Evolutionary conservation across 2,113 vertebrate genomes (phyloP).

Genomic region (Phaethornis superciliosus): DNA sequence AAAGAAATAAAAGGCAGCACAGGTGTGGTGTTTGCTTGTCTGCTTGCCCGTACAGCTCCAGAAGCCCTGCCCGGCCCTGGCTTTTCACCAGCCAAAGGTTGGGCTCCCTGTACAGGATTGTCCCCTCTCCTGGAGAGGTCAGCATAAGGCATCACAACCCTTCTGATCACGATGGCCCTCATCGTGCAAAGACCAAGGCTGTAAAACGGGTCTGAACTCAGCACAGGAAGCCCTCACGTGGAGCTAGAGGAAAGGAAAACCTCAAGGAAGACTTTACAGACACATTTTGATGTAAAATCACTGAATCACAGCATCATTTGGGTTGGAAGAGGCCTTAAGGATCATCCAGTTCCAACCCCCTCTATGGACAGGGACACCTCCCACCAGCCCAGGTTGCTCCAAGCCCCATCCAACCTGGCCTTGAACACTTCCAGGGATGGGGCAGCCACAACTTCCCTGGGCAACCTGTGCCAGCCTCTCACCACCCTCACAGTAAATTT

Average conservation of each 20-base stretch:
- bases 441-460: no score
- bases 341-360: no score
- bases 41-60: background rate
- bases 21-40: background rate
- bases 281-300: background rate
- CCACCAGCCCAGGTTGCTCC: no score
- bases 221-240: rapidly evolving
- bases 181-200: rapidly evolving
- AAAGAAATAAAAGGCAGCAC: no score
- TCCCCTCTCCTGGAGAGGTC: background rate
- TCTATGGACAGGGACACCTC: no score
- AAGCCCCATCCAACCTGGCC: no score
- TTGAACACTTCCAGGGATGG: no score
- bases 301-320: no score
- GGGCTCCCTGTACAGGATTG: rapidly evolving
- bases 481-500: no score
- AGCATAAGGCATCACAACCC: background rate
- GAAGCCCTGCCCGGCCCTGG: background rate
- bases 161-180: background rate
- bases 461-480: no score
- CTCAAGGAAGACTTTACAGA: background rate
- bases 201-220: background rate
- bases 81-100: background rate
- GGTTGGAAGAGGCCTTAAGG: no score
- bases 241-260: background rate